phyloP scores from a whole-genome alignment of 2,797 vertebrate genomes.

The Lerista edwardsae region DNA sequence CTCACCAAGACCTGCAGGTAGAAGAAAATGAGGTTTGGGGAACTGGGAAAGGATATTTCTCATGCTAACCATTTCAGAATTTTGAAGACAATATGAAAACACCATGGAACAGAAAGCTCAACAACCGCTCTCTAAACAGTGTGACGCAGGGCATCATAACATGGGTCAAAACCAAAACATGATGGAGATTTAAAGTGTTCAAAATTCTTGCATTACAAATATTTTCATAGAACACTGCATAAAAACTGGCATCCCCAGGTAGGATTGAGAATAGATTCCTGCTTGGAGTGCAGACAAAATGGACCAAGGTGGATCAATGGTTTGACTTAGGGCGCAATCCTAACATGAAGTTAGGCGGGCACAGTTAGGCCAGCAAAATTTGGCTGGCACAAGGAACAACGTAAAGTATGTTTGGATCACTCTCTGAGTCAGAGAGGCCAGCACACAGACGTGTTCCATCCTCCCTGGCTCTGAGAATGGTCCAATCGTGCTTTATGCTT shows the following conservation, averaged over 20 bases:
- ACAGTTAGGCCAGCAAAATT: too few species aligned
- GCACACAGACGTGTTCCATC: too few species aligned
- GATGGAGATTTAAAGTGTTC: background rate
- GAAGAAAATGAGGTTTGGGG: slow-evolving; percentile 14
- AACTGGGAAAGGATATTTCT: background rate
- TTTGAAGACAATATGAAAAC: background rate
- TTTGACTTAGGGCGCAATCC: too few species aligned
- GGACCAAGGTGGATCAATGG: too few species aligned
- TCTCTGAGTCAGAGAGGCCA: too few species aligned
- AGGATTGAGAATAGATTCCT: too few species aligned
- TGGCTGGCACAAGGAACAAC: too few species aligned
- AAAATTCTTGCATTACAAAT: background rate
- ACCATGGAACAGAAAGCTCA: background rate
- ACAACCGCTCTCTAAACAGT: background rate
- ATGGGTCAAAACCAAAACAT: background rate
- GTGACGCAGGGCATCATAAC: background rate
- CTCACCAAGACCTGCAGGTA: slow-evolving; percentile 67
- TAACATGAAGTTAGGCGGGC: too few species aligned
- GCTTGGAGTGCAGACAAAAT: too few species aligned
- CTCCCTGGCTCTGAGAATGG: too few species aligned
- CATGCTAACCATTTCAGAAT: background rate
- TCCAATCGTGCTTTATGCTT: too few species aligned
- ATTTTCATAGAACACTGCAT: background rate
- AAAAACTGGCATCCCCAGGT: background rate
- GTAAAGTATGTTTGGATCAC: too few species aligned